Conservation (phyloP, 2,113 vertebrate genomes). For the Conger conger region DNA sequence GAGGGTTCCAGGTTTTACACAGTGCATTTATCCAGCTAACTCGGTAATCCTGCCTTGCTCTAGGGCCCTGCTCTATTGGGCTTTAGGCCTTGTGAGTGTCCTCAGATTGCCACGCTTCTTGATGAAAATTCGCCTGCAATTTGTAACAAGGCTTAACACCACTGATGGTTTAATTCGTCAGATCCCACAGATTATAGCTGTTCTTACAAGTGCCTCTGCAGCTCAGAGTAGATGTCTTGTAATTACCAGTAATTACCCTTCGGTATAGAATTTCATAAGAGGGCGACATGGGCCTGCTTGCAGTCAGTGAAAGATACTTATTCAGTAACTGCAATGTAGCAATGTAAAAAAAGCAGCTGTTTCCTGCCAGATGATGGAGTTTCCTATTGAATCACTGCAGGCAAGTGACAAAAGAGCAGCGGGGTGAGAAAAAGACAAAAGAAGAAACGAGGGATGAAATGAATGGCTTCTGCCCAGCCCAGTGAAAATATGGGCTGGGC, state of each 20-base stretch:
- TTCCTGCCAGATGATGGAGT: not conserved
- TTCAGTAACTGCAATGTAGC: not conserved
- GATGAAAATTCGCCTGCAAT: not conserved
- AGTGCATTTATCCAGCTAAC: no score
- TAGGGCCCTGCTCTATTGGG: no score
- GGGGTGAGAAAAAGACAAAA: not conserved
- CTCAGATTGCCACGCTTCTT: no score
- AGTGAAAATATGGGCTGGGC: not conserved
- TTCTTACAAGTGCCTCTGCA: not conserved
- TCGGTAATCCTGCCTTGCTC: no score
- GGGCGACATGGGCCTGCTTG: not conserved
- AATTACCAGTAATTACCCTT: not conserved
- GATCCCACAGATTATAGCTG: not conserved
- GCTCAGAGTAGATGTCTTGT: not conserved
- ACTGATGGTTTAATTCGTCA: not conserved
- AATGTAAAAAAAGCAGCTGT: not conserved
- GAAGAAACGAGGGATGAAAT: not conserved
- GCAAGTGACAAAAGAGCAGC: not conserved
- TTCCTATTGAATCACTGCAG: not conserved
- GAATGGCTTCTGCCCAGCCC: no score
- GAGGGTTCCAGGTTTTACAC: no score
- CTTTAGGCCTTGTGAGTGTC: no score
- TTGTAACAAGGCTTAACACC: not conserved
- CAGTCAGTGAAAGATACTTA: not conserved
- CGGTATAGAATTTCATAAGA: not conserved